A percentile compares a stretch with the other conserved stretches of the same genome.
These are phyloP conservation scores for Luehdorfia chinensis DNA, from an alignment of 1,140 invertebrate genomes.

Conservation along the genomic window DNA sequence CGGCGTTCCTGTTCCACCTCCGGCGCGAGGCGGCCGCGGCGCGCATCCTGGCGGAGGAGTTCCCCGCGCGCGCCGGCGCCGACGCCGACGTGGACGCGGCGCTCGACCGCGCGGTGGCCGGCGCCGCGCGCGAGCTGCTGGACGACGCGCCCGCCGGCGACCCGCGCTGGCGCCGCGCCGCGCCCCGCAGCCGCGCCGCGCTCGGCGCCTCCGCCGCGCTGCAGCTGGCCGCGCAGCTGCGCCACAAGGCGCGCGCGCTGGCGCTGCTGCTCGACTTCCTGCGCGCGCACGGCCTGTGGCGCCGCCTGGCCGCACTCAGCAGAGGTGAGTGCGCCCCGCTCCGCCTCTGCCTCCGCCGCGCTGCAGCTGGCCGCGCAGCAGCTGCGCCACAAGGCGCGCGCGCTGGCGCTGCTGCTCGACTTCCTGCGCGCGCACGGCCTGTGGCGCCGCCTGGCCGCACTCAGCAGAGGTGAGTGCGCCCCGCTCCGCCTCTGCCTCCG, in stretches of 20 bases:
- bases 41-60: constrained; percentile 83
- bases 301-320: constrained; percentile 83
- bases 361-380: constrained; percentile 91
- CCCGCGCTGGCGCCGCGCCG: constrained; percentile 71
- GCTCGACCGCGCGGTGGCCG: constrained; percentile 83
- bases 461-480: constrained; percentile 85
- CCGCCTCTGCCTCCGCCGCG: constrained; percentile 83
- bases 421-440: constrained; percentile 87
- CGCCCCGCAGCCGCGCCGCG: constrained; percentile 37
- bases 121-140: constrained; percentile 87
- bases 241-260: constrained; percentile 90
- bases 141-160: constrained; percentile 93
- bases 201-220: constrained; percentile 84
- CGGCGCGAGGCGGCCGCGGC: constrained; percentile 77
- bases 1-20: constrained; percentile 86
- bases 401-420: constrained; percentile 83
- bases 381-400: constrained; percentile 90
- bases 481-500: too few relatives aligned
- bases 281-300: constrained; percentile 86
- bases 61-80: constrained; percentile 71
- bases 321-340: too few relatives aligned
- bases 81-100: constrained; percentile 71
- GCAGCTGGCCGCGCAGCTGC: constrained; percentile 89
- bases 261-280: constrained; percentile 87
- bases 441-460: constrained; percentile 84